These are phyloP conservation scores for Synanthedon vespiformis DNA, from an alignment of 2,888 invertebrate genomes.

Conservation along the genomic window DNA sequence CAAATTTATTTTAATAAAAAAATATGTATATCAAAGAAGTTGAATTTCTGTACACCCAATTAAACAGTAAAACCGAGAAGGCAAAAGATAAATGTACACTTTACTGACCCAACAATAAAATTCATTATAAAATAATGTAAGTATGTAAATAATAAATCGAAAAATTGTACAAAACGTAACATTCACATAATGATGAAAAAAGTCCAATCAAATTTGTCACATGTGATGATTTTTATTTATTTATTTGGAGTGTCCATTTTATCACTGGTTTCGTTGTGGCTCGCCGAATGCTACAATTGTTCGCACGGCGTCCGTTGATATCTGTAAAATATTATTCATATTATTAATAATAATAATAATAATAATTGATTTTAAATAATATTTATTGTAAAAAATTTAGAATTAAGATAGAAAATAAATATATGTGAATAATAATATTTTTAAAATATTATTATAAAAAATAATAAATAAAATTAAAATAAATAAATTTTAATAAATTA, in stretches of 20 bases:
- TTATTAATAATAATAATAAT: too few species aligned
- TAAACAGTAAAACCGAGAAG: conserved; percentile 19
- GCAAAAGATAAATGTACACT: conserved; percentile 16
- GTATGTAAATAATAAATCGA: conserved; percentile 11
- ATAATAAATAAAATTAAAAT: too few species aligned
- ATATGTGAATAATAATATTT: too few species aligned
- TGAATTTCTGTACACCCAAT: too few species aligned
- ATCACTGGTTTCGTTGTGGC: conserved; percentile 60
- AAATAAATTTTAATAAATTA: too few species aligned
- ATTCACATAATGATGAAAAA: conserved; percentile 16
- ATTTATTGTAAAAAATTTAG: too few species aligned
- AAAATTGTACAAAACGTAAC: conserved; percentile 32
- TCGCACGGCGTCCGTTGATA: conserved; percentile 65
- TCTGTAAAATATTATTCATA: conserved; percentile 27
- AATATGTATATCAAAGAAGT: too few species aligned
- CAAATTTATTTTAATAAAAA: too few species aligned
- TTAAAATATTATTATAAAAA: too few species aligned
- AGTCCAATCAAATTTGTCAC: conserved; percentile 27
- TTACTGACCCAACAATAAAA: conserved; percentile 34
- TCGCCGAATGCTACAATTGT: conserved; percentile 46
- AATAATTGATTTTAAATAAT: too few species aligned
- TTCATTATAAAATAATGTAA: background rate
- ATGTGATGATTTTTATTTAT: conserved; percentile 9
- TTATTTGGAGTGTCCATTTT: conserved; percentile 32
- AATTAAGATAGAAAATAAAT: too few species aligned